These are phyloP conservation scores for Tiliqua scincoides DNA, from an alignment of 2,113 vertebrate genomes.

Conservation along the genomic window DNA sequence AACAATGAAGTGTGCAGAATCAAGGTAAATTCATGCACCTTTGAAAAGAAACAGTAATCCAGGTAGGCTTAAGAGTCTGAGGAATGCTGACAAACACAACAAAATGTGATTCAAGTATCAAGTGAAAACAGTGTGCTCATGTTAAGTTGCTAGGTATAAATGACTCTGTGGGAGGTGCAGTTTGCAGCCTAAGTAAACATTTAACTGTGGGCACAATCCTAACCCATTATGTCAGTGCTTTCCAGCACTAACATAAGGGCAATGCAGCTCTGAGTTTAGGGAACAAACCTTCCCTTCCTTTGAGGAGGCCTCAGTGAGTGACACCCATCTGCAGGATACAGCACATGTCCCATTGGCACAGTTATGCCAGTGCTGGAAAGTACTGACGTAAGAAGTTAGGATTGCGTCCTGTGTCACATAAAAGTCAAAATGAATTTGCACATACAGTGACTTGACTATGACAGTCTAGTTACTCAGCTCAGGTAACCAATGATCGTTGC, in stretches of 20 bases:
- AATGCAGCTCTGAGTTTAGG: no score
- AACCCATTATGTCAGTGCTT: no score
- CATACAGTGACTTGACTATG: conserved; percentile 60
- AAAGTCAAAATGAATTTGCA: conserved; percentile 55
- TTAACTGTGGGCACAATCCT: no score
- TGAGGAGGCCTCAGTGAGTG: no score
- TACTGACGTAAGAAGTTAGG: no score
- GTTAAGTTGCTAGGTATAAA: conserved; percentile 60
- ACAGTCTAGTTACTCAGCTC: conserved; percentile 19
- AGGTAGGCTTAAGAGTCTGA: conserved; percentile 73
- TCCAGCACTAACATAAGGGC: no score
- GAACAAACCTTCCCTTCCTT: no score
- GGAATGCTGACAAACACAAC: conserved; percentile 74
- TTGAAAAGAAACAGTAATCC: conserved; percentile 68
- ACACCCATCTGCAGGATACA: no score
- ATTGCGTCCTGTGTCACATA: no score
- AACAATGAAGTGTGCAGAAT: conserved; percentile 67
- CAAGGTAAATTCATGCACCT: conserved; percentile 70
- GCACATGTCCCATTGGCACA: no score
- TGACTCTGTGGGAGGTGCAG: conserved; percentile 67
- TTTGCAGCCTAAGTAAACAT: conserved; percentile 60
- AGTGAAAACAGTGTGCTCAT: conserved; percentile 68
- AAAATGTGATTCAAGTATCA: conserved; percentile 77
- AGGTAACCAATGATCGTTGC: background rate
- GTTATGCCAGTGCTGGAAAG: no score